Conservation (phyloP, 2,888 invertebrate species). For the Watsonalla binaria region DNA sequence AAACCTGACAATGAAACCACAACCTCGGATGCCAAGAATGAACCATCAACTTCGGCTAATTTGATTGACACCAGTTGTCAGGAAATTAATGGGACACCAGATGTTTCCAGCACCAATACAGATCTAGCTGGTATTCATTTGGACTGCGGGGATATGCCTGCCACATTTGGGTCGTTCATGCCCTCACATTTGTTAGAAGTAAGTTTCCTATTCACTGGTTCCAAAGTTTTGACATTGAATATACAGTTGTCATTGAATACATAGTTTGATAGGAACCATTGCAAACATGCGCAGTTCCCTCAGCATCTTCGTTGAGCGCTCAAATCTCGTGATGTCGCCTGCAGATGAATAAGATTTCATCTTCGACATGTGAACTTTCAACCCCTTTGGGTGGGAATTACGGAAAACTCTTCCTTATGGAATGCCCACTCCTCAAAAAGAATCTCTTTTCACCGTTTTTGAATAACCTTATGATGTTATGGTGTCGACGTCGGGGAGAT, state of each 20-base stretch:
- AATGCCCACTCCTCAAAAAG: no score
- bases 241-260: neutral
- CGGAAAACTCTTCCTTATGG: no score
- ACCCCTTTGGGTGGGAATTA: no score
- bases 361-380: no score
- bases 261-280: neutral
- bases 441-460: no score
- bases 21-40: slow-evolving; percentile 25
- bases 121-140: slow-evolving; percentile 62
- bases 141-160: slow-evolving; percentile 51
- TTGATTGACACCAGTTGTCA: slow-evolving; percentile 54
- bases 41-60: slow-evolving; percentile 36
- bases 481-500: no score
- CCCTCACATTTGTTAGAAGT: slow-evolving; percentile 75
- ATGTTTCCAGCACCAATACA: slow-evolving; percentile 34
- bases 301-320: no score
- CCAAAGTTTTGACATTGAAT: no score
- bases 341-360: no score
- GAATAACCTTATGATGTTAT: no score
- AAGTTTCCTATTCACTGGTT: slow-evolving; percentile 7
- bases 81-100: slow-evolving; percentile 24
- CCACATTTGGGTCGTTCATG: slow-evolving; percentile 63
- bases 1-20: slow-evolving; percentile 28
- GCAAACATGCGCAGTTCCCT: no score
- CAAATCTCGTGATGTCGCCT: no score